These are phyloP conservation scores for Euzophera pinguis DNA, from an alignment of 2,888 invertebrate genomes.

Conservation along the genomic window DNA sequence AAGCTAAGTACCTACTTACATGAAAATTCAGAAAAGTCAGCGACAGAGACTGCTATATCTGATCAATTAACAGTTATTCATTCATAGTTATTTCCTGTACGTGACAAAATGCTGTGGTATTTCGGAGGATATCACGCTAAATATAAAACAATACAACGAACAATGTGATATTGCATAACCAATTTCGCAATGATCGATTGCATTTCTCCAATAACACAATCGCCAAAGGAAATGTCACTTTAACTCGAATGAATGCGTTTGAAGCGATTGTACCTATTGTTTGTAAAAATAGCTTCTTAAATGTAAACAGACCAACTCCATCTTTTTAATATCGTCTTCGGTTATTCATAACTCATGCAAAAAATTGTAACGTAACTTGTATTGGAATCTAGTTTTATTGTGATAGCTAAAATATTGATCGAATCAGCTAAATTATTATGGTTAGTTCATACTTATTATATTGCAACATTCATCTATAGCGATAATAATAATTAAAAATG, in stretches of 20 bases:
- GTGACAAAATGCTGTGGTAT: background rate
- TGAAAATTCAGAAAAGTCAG: too few relatives aligned
- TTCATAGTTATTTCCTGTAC: background rate
- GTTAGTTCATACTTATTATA: too few relatives aligned
- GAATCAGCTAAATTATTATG: too few relatives aligned
- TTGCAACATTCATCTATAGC: too few relatives aligned
- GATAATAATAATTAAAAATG: too few relatives aligned
- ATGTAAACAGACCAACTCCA: background rate
- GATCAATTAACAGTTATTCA: too few relatives aligned
- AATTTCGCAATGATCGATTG: conserved; percentile 30
- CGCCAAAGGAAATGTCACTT: conserved; percentile 34
- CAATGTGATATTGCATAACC: conserved; percentile 30
- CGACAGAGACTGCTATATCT: too few relatives aligned
- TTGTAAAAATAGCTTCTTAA: conserved; percentile 12
- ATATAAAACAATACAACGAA: conserved; percentile 26
- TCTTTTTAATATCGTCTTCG: background rate
- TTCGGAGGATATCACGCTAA: conserved; percentile 17
- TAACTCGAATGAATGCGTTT: conserved; percentile 29
- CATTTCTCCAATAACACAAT: conserved; percentile 34
- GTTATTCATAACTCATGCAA: background rate
- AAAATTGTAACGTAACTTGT: too few relatives aligned
- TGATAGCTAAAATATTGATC: too few relatives aligned
- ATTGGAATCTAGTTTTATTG: too few relatives aligned
- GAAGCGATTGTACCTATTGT: conserved; percentile 22
- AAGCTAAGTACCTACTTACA: too few relatives aligned